These are phyloP conservation scores for Puma concolor DNA, from an alignment of 2,113 vertebrate species.

Conservation along the genomic window DNA sequence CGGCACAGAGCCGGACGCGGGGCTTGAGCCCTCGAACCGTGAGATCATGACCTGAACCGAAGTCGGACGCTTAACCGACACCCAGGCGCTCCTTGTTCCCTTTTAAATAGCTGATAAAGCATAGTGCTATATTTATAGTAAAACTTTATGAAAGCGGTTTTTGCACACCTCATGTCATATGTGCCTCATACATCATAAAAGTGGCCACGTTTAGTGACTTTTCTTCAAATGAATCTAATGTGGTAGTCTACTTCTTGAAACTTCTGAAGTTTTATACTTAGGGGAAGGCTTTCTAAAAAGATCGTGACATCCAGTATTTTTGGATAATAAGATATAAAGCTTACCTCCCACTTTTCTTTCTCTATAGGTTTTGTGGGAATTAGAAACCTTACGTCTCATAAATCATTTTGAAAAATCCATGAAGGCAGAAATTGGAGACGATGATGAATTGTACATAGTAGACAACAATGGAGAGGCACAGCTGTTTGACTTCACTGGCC, in stretches of 20 bases:
- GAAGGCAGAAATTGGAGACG: slow-evolving; percentile 80
- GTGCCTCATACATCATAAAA: not conserved
- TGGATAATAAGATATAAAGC: not conserved
- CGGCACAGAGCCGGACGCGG: not conserved
- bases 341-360: not conserved
- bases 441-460: slow-evolving; percentile 88
- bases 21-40: not conserved
- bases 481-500: slow-evolving; percentile 81
- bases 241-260: not conserved
- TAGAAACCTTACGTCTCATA: slow-evolving; percentile 89
- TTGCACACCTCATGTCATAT: not conserved
- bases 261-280: not conserved
- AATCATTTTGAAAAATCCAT: slow-evolving; percentile 85
- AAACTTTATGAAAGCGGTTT: not conserved
- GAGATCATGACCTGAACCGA: not conserved
- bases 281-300: not conserved
- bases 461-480: slow-evolving; percentile 85
- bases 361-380: slow-evolving; percentile 86
- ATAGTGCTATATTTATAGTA: not conserved
- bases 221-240: not conserved
- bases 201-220: not conserved
- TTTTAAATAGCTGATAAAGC: not conserved
- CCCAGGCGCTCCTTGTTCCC: not conserved
- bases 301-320: not conserved
- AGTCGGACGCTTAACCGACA: not conserved